A percentile compares a stretch with the other conserved stretches of the same genome.
phyloP scores from a whole-genome alignment of 2,888 invertebrate genomes.

The Sialis fuliginosa region DNA sequence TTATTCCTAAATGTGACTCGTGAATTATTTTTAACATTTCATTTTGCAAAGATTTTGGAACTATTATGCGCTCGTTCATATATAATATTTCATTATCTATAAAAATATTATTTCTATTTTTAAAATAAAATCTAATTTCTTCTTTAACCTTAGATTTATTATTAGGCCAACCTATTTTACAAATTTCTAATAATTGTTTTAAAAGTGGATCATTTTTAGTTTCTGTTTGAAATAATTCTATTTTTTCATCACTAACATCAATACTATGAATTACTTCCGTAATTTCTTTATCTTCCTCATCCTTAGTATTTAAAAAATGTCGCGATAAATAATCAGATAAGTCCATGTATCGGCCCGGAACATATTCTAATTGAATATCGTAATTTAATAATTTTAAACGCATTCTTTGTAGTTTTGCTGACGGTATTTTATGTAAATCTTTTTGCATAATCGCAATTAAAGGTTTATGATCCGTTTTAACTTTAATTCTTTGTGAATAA shows the following conservation, averaged over 20 bases:
- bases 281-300: too few relatives aligned
- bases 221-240: too few relatives aligned
- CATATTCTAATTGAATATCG: neutral
- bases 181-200: neutral
- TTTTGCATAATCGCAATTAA: constrained; percentile 5
- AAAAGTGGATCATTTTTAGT: too few relatives aligned
- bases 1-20: too few relatives aligned
- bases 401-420: constrained; percentile 6
- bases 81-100: neutral
- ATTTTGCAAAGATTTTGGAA: too few relatives aligned
- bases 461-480: constrained; percentile 7
- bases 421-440: constrained; percentile 2
- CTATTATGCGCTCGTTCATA: neutral
- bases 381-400: constrained; percentile 7
- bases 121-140: neutral
- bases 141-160: neutral
- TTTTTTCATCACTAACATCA: too few relatives aligned
- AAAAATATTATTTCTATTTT: constrained; percentile 3
- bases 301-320: too few relatives aligned
- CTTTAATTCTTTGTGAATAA: constrained; percentile 4
- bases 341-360: too few relatives aligned
- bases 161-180: neutral
- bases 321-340: too few relatives aligned
- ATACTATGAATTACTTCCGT: too few relatives aligned
- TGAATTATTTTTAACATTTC: too few relatives aligned